These are phyloP conservation scores for Drosophila sechellia DNA, from an alignment of 1,140 invertebrate species.

Conservation along the genomic window DNA sequence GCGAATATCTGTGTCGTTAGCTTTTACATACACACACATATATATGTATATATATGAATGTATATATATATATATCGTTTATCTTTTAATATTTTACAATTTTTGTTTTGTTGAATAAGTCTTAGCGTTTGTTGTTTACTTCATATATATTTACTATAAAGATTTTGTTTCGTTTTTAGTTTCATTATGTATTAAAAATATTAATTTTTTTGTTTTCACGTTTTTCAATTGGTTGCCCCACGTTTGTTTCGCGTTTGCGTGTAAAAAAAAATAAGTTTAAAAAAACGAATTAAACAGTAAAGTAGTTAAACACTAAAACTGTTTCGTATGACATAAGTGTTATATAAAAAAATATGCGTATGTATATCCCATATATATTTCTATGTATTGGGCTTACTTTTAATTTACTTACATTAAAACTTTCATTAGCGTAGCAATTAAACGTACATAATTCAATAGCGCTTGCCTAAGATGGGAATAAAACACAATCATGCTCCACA, in stretches of 20 bases:
- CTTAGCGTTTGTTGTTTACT: slow-evolving; percentile 71
- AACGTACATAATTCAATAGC: slow-evolving; percentile 43
- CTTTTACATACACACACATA: slow-evolving; percentile 36
- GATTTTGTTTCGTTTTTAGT: slow-evolving; percentile 56
- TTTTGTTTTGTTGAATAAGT: slow-evolving; percentile 71
- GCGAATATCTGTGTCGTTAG: slow-evolving; percentile 38
- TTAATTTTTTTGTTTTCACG: slow-evolving; percentile 57
- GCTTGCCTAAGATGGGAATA: slow-evolving; percentile 29
- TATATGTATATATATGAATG: slow-evolving; percentile 51
- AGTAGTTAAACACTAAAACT: slow-evolving; percentile 72
- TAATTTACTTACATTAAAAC: slow-evolving; percentile 31
- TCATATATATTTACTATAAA: slow-evolving; percentile 42
- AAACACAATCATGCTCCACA: slow-evolving; percentile 54
- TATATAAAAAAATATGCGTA: slow-evolving; percentile 77
- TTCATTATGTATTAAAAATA: slow-evolving; percentile 77
- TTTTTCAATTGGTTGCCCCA: slow-evolving; percentile 34
- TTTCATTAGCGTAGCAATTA: slow-evolving; percentile 28
- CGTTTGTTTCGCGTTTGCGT: slow-evolving; percentile 32
- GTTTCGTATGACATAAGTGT: slow-evolving; percentile 51
- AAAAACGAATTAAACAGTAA: slow-evolving; percentile 68
- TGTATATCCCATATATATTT: slow-evolving; percentile 44
- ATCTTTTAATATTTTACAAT: slow-evolving; percentile 75
- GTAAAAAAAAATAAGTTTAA: slow-evolving; percentile 68
- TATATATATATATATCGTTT: slow-evolving; percentile 14
- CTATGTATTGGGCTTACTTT: slow-evolving; percentile 26